Conservation (phyloP, 2,797 vertebrate species). For the Hafferia zeledoni region DNA sequence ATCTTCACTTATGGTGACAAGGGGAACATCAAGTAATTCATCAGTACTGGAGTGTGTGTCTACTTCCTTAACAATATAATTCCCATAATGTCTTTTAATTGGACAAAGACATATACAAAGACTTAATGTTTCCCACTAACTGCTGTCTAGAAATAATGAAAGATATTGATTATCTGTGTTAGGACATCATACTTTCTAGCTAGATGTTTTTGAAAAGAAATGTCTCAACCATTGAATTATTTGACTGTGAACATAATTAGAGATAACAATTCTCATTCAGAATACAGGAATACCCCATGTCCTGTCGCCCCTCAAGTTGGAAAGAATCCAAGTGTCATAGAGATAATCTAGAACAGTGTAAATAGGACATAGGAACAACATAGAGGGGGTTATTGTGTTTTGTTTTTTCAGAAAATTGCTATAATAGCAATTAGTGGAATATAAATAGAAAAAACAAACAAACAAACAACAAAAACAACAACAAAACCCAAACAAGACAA, state of each 20-base stretch:
- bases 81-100: slow-evolving; percentile 8
- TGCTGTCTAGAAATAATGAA: background rate
- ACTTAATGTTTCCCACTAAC: background rate
- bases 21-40: background rate
- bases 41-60: background rate
- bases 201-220: background rate
- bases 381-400: rapidly evolving
- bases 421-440: background rate
- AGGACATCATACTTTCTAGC: background rate
- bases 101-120: background rate
- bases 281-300: background rate
- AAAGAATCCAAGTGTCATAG: background rate
- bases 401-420: background rate
- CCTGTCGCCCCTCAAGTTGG: background rate
- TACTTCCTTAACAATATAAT: background rate
- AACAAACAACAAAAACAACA: background rate
- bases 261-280: background rate
- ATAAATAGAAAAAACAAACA: background rate
- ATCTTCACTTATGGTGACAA: background rate
- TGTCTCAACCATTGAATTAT: background rate
- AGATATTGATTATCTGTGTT: background rate
- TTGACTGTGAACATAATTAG: background rate
- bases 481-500: background rate
- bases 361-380: background rate
- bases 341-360: background rate